Evolutionary conservation across 2,888 invertebrate species (phyloP), one percentile per base, ranked within the genome.

Genomic region (Hanleya hanleyi): DNA sequence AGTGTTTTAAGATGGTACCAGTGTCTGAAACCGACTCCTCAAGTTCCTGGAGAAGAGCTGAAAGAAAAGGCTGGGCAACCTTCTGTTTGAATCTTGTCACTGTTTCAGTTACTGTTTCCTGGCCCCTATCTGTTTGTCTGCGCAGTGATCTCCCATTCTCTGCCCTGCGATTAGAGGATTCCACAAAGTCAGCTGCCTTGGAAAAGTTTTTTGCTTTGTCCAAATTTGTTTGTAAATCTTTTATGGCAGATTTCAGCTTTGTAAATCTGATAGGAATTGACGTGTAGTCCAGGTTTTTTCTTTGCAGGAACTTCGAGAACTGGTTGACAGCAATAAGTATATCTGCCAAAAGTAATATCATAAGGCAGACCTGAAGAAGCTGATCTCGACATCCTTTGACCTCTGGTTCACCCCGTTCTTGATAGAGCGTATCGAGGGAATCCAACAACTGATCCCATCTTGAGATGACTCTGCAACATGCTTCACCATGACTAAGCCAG

Each of bases 401-500:
- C n/a, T n/a, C n/a, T n/a, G n/a, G n/a, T n/a, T n/a, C n/a, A n/a
- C n/a, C n/a, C 6, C 26, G 22, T 51, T 51, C 29, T 7, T 26
- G 6, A 51, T 51, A 51, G 29, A 5, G 18, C 29, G 7, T 18
- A 18, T 51, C 51, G 29, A 51, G 29, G 6, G 51, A 26, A 51
- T 6, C 18, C 6, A 51, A 29, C 51, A 51, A 29, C 6, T 26
- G 32, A 7, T 62, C 62, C 26, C 33, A 62, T 29, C 32, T 26
- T 6, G 12, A 12, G 3, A 62, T n/a, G 6, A 62, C 18, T 18
- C 62, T 9, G 12, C 32, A 9, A 62, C 32, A 32, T 12, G 66
- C 41, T 29, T 50, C 68, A 35, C 51, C 61, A 57, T 57, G 73
- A 38, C 33, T 50, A 37, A 69, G 51, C 49, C 65, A 71, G 70